Conservation (phyloP, 2,888 invertebrate species). For the Epinotia nisella region DNA sequence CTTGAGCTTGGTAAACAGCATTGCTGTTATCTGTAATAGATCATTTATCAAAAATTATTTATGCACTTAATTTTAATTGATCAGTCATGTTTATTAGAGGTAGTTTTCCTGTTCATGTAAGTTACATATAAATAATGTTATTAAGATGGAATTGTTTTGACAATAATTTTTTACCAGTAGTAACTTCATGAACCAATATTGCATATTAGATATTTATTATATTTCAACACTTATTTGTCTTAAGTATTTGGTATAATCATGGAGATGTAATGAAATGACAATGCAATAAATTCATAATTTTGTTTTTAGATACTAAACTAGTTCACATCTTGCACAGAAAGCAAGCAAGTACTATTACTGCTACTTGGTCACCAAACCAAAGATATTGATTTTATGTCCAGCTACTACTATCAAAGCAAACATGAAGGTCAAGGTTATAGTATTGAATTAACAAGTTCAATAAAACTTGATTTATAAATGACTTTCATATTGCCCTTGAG, state of each 20-base stretch:
- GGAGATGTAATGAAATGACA: background rate
- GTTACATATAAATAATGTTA: too few species aligned
- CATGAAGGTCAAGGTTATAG: slow-evolving; percentile 5
- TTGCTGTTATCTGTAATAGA: slow-evolving; percentile 89
- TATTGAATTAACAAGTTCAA: too few species aligned
- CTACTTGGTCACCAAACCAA: background rate
- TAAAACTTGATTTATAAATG: background rate
- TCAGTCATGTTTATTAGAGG: too few species aligned
- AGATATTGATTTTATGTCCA: background rate
- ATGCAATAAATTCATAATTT: background rate
- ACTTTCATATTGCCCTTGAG: slow-evolving; percentile 11
- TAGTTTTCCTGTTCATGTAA: too few species aligned
- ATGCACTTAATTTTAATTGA: background rate
- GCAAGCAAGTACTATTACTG: background rate
- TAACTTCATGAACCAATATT: too few species aligned
- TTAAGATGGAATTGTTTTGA: too few species aligned
- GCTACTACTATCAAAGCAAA: background rate
- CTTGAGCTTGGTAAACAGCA: slow-evolving; percentile 98
- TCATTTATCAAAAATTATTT: background rate
- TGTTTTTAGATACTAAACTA: background rate
- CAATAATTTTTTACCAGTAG: too few species aligned
- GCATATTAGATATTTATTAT: too few species aligned
- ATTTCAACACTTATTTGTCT: too few species aligned
- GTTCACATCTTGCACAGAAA: background rate
- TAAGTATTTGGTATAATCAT: too few species aligned